These are phyloP conservation scores for Coreoperca whiteheadi DNA, from an alignment of 2,113 vertebrate genomes.

Conservation along the genomic window DNA sequence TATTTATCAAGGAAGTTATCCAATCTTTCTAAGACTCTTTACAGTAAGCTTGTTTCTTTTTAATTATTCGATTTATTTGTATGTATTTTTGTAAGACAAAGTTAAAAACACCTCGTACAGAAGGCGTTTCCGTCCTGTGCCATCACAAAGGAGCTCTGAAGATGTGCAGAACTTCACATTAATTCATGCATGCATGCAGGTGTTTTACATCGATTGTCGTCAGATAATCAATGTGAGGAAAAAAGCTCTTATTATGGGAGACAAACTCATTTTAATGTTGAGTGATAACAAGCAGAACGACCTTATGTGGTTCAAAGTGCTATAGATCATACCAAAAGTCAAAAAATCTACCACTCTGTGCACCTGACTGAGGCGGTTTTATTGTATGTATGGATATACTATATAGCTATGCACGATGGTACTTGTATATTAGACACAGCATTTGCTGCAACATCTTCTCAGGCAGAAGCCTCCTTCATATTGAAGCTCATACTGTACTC, in stretches of 20 bases:
- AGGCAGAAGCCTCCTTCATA: conserved; percentile 12
- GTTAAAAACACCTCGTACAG: neutral
- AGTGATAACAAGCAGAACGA: neutral
- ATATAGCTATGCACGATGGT: neutral
- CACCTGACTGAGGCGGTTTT: neutral
- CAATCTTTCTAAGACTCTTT: neutral
- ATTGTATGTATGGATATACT: neutral
- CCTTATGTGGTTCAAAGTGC: neutral
- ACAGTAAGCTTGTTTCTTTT: no score
- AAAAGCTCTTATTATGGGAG: neutral
- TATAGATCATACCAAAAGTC: neutral
- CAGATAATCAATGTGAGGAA: neutral
- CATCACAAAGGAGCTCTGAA: neutral
- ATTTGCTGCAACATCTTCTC: conserved; percentile 2
- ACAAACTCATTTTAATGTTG: neutral
- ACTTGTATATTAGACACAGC: neutral
- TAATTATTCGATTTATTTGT: neutral
- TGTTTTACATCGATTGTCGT: neutral
- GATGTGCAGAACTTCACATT: neutral
- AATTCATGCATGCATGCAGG: neutral
- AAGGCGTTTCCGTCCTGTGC: neutral
- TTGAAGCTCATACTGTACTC: neutral
- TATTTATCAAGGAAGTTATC: neutral
- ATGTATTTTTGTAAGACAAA: neutral
- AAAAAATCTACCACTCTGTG: neutral